Conservation (phyloP, 2,888 invertebrate species). For the Rhyacophila evoluta region DNA sequence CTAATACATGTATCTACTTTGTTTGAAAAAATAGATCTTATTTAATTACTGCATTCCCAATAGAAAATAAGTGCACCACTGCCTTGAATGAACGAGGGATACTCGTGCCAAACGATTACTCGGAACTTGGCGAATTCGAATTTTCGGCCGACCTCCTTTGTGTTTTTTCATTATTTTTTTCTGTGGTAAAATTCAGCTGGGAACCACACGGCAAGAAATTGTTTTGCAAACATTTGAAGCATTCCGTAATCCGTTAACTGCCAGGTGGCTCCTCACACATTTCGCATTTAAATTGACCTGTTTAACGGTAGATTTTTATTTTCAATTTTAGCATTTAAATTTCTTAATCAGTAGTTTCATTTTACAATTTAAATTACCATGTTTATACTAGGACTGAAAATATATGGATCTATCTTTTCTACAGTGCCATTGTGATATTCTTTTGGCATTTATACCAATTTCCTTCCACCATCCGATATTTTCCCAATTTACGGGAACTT, state of each 20-base stretch:
- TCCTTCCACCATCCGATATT: too few species aligned
- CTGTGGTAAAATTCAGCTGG: constrained; percentile 12
- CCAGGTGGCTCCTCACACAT: neutral
- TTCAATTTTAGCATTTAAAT: too few species aligned
- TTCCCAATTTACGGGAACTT: too few species aligned
- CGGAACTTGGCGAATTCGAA: constrained; percentile 1
- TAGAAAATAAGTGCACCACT: neutral
- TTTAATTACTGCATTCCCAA: too few species aligned
- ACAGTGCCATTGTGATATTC: too few species aligned
- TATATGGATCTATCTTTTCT: too few species aligned
- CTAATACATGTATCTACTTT: too few species aligned
- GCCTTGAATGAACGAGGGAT: neutral
- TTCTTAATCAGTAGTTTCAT: too few species aligned
- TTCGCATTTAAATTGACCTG: neutral
- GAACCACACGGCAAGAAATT: neutral
- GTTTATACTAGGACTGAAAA: too few species aligned
- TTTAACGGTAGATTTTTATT: neutral
- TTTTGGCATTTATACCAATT: too few species aligned
- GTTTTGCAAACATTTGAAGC: neutral
- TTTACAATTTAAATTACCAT: too few species aligned
- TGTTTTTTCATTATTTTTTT: constrained; percentile 19
- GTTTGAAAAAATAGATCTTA: too few species aligned
- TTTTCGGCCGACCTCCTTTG: neutral
- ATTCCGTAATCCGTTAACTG: neutral
- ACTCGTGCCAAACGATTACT: constrained; percentile 15